Evolutionary conservation across 64 coral and sea anemone species (phyloP), one percentile per base, ranked within the genome.

Genomic region (Stichodactyla mertensii): DNA sequence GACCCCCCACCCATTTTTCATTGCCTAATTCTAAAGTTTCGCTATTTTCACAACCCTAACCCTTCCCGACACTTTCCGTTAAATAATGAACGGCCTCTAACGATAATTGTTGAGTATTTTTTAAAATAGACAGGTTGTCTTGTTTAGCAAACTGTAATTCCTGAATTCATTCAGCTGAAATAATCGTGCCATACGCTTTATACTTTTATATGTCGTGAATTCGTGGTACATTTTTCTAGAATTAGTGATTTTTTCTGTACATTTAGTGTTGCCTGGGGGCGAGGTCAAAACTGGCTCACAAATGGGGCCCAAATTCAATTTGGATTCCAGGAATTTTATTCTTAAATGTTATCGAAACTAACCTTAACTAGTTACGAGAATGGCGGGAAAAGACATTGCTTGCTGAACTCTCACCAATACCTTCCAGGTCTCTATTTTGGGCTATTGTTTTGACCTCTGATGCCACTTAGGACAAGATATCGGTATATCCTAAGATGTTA

Each of bases 111-210:
- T 74, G 24, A 74, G 27, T 31, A 74, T 74, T 74, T 74, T 74
- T 74, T 0, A 74, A 74, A 28, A 20, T 6, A 15, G 27, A 71
- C 69, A 74, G 69, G 24, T 74, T 74, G 69, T 23, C 23, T 74
- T 4, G 27, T 74, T 74, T 28, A 74, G 69, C 24, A 31, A 74
- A 28, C 69, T 31, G 62, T 22, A 66, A 58, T 23, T 70, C 66
- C 66, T 23, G 20, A 24, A 70, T 70, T 70, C 66, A 70, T 74
- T 74, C 24, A 31, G 24, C 69, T 66, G 24, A 31, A 26, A 31
- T 27, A 74, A 74, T 74, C 24, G 62, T 66, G 69, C 24, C 69
- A 74, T 74, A 74, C 69, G 69, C 69, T 74, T 71, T 74, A 74
- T 74, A 36, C 66, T 74, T 74, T 74, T 74, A 74, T 74, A 74